These are phyloP conservation scores for Salticus scenicus DNA, from an alignment of 2,888 invertebrate species.

Conservation along the genomic window DNA sequence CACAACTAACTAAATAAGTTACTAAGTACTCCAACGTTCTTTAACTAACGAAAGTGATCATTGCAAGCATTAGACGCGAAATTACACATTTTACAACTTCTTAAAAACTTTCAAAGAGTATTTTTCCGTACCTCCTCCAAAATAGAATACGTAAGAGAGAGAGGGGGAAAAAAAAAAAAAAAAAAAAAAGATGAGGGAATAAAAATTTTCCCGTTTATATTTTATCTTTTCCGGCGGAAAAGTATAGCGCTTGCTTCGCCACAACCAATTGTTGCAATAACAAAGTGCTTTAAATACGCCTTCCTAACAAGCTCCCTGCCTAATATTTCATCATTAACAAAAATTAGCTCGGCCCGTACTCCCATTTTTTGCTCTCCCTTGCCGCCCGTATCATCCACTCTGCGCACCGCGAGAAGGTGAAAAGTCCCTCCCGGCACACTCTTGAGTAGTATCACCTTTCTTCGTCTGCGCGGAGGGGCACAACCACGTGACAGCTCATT, in stretches of 20 bases:
- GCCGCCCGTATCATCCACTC: conserved; percentile 33
- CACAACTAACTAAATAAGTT: not conserved
- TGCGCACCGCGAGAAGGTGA: conserved; percentile 56
- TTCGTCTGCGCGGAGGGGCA: conserved; percentile 35
- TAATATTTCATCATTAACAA: conserved; percentile 68
- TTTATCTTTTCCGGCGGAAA: not conserved
- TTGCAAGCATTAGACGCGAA: not conserved
- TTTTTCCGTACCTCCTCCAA: not conserved
- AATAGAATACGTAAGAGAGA: not conserved
- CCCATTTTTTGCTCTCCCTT: conserved; percentile 47
- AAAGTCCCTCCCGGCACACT: conserved; percentile 47
- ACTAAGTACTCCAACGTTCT: not conserved
- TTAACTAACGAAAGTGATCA: not conserved
- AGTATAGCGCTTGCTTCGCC: not conserved
- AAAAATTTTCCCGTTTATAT: conserved; percentile 6
- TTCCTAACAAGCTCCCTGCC: conserved; percentile 47
- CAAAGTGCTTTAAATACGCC: conserved; percentile 46
- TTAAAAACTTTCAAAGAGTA: not conserved
- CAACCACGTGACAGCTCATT: conserved; percentile 63
- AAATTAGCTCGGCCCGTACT: conserved; percentile 56
- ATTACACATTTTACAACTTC: conserved; percentile 1
- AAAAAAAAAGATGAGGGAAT: not conserved
- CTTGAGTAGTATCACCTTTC: conserved; percentile 61
- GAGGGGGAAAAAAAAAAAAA: not conserved
- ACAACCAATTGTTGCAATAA: conserved; percentile 59